A percentile compares a stretch with the other conserved stretches of the same genome.
Evolutionary conservation across 2,113 vertebrate species (phyloP).

Genomic region (Regulus satrapa): DNA sequence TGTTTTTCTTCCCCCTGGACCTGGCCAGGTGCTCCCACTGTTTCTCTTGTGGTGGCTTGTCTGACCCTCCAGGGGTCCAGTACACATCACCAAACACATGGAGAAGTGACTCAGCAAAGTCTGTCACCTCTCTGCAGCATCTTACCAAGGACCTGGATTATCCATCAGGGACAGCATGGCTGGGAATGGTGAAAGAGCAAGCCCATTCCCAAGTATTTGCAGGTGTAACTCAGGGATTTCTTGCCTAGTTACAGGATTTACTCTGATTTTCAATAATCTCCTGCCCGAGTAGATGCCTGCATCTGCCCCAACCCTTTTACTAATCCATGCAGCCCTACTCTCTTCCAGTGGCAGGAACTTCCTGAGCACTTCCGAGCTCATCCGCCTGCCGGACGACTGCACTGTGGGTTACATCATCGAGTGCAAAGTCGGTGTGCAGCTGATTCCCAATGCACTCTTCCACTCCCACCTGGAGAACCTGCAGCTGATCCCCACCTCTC

Average conservation of each 20-base stretch:
- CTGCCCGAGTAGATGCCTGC: background rate
- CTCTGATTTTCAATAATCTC: background rate
- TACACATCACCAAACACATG: background rate
- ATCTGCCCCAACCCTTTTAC: background rate
- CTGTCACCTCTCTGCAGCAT: background rate
- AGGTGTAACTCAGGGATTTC: background rate
- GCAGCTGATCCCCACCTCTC: slow-evolving; percentile 73
- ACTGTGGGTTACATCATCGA: slow-evolving; percentile 92
- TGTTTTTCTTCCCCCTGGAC: background rate
- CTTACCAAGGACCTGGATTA: background rate
- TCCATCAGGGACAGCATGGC: background rate
- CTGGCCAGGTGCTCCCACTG: background rate
- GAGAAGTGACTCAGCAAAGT: background rate
- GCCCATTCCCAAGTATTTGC: background rate
- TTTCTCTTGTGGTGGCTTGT: background rate
- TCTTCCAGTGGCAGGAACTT: slow-evolving; percentile 78
- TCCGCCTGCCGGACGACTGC: slow-evolving; percentile 89
- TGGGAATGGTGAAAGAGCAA: background rate
- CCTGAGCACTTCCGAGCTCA: slow-evolving; percentile 79
- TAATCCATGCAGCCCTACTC: background rate
- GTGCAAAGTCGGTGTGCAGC: slow-evolving; percentile 75
- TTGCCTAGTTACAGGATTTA: background rate
- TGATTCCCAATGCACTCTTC: slow-evolving; percentile 82
- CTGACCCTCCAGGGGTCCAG: background rate
- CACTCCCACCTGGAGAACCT: slow-evolving; percentile 93